These are phyloP conservation scores for Araneus ventricosus DNA, from an alignment of 1,140 invertebrate species.

Conservation along the genomic window DNA sequence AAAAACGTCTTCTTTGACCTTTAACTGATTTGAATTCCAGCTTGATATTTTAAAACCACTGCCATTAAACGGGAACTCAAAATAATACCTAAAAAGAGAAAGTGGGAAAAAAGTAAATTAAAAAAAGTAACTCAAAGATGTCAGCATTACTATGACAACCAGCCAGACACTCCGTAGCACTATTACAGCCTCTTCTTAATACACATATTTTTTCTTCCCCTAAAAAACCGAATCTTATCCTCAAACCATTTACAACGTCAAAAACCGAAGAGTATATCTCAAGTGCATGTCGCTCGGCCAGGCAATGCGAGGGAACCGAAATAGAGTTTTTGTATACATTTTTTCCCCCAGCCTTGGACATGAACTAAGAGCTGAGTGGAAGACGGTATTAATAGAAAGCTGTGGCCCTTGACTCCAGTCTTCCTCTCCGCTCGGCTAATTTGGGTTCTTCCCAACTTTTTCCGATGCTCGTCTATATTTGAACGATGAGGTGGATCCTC, in stretches of 20 bases:
- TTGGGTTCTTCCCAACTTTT: conserved; percentile 52
- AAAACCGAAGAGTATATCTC: background rate
- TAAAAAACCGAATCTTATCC: background rate
- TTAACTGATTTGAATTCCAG: no score
- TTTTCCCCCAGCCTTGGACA: conserved; percentile 22
- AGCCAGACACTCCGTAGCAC: no score
- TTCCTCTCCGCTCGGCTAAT: background rate
- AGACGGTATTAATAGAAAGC: conserved; percentile 21
- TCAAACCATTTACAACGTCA: background rate
- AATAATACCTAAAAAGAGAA: no score
- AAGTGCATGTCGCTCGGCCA: background rate
- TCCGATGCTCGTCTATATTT: conserved; percentile 69
- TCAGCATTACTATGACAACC: no score
- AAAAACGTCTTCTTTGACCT: no score
- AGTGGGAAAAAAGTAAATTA: no score
- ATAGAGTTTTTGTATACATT: conserved; percentile 39
- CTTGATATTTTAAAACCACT: no score
- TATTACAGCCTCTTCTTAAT: no score
- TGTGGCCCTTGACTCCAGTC: conserved; percentile 47
- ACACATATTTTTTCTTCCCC: background rate
- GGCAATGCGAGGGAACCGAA: background rate
- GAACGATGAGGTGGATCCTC: conserved; percentile 62
- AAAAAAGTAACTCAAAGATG: no score
- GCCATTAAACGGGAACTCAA: no score
- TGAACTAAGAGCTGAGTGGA: conserved; percentile 12